Base-by-base conservation (phyloP, 2,888 invertebrate genomes). In the Carcina quercana region DNA sequence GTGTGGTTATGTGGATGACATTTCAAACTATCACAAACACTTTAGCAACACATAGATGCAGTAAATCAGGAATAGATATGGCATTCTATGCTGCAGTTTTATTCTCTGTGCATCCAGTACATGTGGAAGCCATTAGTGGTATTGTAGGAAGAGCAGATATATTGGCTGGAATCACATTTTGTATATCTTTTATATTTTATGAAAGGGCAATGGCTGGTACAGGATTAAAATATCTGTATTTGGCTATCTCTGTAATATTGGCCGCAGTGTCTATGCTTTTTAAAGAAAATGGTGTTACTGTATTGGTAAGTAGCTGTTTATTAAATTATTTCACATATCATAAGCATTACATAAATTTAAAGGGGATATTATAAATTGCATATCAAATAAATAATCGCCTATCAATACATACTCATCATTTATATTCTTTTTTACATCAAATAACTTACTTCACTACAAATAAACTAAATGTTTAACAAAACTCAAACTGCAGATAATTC, bases 111-210 rank as follows among this genome's bases (percentile, higher is more conserved):
- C 98, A 98, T 85, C 98, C 98, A 1, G 80, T 98, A 28, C 98
- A 98, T 72, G 90, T 93, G 0, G 98, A 98, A 85, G 93, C 95
- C 37, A 95, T 98, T 2, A 91, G 94, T 35, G 96, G 96, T 12
- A 87, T 97, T 34, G 97, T 98, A 7, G 97, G 97, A 13, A 82
- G 97, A 59, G 97, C 97, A 19, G 98, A 98, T 70, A 79, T 98
- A 30, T 80, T 98, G 40, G 92, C 94, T 63, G 89, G 93, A 2
- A 71, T 94, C 6, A 88, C 93, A 43, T 94, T 91, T 60, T 87
- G 95, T 47, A 42, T 88, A 28, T 87, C 92, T 22, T 86, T 95
- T 46, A 64, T 93, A 37, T 64, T 84, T 29, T 95, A 93, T 66
- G 76, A 86, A n/a, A 60, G 63, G 47, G 50, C 67, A 10, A 47